phyloP scores from a whole-genome alignment of 2,113 vertebrate genomes.

The Etheostoma spectabile region DNA sequence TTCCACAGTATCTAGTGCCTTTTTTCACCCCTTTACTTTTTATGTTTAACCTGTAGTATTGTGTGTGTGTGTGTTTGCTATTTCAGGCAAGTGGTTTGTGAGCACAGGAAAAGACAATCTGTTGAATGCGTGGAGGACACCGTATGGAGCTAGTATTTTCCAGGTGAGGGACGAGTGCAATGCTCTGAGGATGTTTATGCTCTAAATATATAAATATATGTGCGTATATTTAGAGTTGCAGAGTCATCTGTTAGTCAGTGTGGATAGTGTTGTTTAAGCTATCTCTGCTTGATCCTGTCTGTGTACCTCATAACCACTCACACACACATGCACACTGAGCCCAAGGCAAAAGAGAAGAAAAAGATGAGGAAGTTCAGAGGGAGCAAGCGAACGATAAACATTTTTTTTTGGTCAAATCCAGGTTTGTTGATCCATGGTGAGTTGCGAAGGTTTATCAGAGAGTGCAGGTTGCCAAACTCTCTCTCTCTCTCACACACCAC shows the following conservation, averaged over 20 bases:
- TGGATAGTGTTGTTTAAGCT: slow-evolving; percentile 11
- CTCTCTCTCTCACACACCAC: background rate
- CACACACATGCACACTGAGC: background rate
- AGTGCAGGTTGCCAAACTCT: slow-evolving; percentile 29
- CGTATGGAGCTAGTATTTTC: slow-evolving; percentile 86
- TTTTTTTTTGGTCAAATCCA: slow-evolving; percentile 21
- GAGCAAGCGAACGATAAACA: slow-evolving; percentile 11
- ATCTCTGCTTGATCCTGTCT: slow-evolving; percentile 15
- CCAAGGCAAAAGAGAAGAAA: slow-evolving; percentile 14
- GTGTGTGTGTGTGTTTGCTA: slow-evolving; percentile 7
- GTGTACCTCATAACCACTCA: background rate
- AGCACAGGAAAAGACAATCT: slow-evolving; percentile 90
- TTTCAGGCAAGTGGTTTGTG: slow-evolving; percentile 91
- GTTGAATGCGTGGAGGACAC: slow-evolving; percentile 87
- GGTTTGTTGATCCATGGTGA: slow-evolving; percentile 61
- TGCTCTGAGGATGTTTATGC: slow-evolving; percentile 14
- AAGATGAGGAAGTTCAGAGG: slow-evolving; percentile 26
- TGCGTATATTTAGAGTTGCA: background rate
- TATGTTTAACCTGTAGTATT: slow-evolving; percentile 6
- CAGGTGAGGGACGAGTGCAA: slow-evolving; percentile 81
- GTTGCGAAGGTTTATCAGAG: slow-evolving; percentile 58
- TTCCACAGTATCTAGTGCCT: background rate
- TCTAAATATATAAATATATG: background rate
- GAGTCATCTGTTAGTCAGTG: slow-evolving; percentile 20
- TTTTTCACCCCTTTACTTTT: background rate